Base-by-base conservation (phyloP, 2,113 vertebrate species). In the Planiliza haematocheilus region DNA sequence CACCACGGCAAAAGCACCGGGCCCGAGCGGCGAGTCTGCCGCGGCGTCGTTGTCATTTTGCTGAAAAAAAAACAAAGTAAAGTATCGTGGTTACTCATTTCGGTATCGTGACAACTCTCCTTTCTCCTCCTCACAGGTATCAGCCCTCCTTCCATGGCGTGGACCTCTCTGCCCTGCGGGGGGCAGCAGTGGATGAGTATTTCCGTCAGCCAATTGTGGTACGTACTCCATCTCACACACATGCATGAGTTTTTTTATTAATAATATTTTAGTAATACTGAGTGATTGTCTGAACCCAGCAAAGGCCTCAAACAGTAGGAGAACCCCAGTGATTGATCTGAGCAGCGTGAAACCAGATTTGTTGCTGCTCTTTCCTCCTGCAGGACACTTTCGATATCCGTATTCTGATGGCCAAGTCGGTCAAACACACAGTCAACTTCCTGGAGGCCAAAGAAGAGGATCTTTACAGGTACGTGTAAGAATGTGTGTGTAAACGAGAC, bases 91-190 rank as follows among this genome's bases (percentile, higher is more conserved):
- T n/a, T n/a, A n/a, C n/a, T n/a, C n/a, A n/a, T n/a, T n/a, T n/a
- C n/a, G n/a, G n/a, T n/a, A n/a, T n/a, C n/a, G n/a, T n/a, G n/a
- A n/a, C n/a, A n/a, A n/a, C n/a, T 7, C 14, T 9, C 12, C 20
- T 41, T 58, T 46, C 1, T 83, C 17, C 42, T 18, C 8, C 43
- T 18, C 36, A 61, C 88, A 98, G 97, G 97, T 98, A 98, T 88
- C 97, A 98, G 91, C 97, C 95, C 3, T 98, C 97, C n/a, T 98
- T 98, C 89, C 97, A 98, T 0, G 97, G 97, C 1, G 97, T 98
- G 11, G 96, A 98, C 66, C 94, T 98, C 17, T 97, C 97, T 0
- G 95, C 96, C 8, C 93, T 98, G 41, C 94, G 97, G 16, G 97
- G 95, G 0, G 97, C 97, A 0, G 97, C 97, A 0, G 97, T 98